These are phyloP conservation scores for Halictus quadricinctus DNA, from an alignment of 2,888 invertebrate genomes.

Conservation along the genomic window DNA sequence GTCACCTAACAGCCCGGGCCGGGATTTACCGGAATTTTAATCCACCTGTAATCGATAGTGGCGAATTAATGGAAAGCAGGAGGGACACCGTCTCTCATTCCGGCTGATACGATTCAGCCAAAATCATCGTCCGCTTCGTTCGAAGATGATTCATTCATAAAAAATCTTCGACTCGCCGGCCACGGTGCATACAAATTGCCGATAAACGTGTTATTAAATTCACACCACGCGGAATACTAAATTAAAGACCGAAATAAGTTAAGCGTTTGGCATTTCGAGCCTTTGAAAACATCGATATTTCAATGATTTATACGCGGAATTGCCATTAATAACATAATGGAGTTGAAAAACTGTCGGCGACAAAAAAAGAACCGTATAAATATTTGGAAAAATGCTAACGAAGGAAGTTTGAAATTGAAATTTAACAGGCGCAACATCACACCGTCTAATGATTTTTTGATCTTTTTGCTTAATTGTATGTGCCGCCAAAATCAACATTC, in stretches of 20 bases:
- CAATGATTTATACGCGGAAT: neutral
- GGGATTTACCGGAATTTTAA: constrained; percentile 38
- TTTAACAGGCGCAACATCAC: neutral
- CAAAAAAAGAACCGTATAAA: neutral
- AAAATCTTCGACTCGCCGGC: constrained; percentile 42
- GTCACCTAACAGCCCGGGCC: constrained; percentile 7
- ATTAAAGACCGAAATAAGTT: constrained; percentile 44
- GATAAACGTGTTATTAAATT: constrained; percentile 50
- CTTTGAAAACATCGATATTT: neutral
- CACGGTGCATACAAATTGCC: constrained; percentile 48
- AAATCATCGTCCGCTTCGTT: constrained; percentile 27
- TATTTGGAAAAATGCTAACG: constrained; percentile 13
- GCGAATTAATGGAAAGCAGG: neutral
- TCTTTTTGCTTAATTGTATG: neutral
- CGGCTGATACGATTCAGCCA: constrained; percentile 24
- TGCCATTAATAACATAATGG: constrained; percentile 1
- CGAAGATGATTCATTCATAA: constrained; percentile 48
- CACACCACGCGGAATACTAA: constrained; percentile 45
- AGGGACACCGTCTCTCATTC: neutral
- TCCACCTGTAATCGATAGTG: constrained; percentile 20
- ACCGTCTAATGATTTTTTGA: neutral
- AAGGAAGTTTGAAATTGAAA: neutral
- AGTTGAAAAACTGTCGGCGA: neutral
- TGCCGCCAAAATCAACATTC: neutral
- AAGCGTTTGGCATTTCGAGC: constrained; percentile 19